A percentile compares a stretch with the other conserved stretches of the same genome.
phyloP scores from a whole-genome alignment of 2,888 invertebrate genomes.

The Phasia obesa region DNA sequence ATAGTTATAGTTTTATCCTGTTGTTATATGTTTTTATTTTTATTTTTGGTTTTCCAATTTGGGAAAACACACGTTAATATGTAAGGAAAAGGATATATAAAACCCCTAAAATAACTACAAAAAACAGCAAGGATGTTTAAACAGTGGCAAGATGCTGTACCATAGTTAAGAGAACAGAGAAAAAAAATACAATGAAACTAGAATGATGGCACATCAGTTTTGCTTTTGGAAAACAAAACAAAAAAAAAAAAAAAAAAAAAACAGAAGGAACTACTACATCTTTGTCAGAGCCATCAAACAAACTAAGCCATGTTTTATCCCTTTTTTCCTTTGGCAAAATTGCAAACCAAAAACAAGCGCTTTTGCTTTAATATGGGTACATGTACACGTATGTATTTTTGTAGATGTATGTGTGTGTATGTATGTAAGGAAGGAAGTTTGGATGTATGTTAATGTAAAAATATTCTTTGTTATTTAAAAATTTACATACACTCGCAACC shows the following conservation, averaged over 20 bases:
- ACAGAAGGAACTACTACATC: slow-evolving; percentile 13
- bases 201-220: slow-evolving; percentile 48
- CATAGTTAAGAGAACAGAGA: background rate
- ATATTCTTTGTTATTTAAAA: slow-evolving; percentile 21
- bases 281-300: slow-evolving; percentile 23
- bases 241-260: background rate
- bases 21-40: background rate
- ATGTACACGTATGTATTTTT: background rate
- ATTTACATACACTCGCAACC: slow-evolving; percentile 4
- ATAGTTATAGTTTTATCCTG: slow-evolving; percentile 16
- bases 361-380: background rate
- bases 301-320: background rate
- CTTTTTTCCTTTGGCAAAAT: background rate
- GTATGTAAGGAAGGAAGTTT: background rate
- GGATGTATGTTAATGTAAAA: slow-evolving; percentile 11
- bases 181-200: slow-evolving; percentile 5
- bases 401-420: background rate
- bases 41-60: no score
- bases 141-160: slow-evolving; percentile 34
- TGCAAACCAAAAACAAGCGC: slow-evolving; percentile 23
- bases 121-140: slow-evolving; percentile 11
- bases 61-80: slow-evolving; percentile 32
- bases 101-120: slow-evolving; percentile 2
- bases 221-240: slow-evolving; percentile 14
- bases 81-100: slow-evolving; percentile 15